A percentile compares a stretch with the other conserved stretches of the same genome.
These are phyloP conservation scores for Synanthedon formicaeformis DNA, from an alignment of 2,888 invertebrate genomes.

Conservation along the genomic window DNA sequence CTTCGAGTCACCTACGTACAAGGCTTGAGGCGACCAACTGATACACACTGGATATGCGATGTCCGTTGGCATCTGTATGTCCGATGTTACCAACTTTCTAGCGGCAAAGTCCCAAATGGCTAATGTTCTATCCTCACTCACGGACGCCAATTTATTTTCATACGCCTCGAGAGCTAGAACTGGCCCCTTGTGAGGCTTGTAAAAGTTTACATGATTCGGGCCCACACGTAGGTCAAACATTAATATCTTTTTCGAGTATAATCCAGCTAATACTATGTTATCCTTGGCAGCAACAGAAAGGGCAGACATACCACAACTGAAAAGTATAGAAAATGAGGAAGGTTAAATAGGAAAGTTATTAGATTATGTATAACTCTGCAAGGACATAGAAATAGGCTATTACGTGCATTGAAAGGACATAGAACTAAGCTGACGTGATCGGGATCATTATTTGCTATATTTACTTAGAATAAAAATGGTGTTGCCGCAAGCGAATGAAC, in stretches of 20 bases:
- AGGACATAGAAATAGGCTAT: no score
- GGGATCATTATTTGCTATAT: no score
- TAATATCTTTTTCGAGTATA: constrained; percentile 66
- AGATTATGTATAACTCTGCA: no score
- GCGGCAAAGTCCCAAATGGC: constrained; percentile 69
- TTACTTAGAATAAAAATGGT: no score
- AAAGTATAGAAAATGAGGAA: constrained; percentile 8
- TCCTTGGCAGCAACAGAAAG: constrained; percentile 60
- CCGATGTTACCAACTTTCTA: constrained; percentile 44
- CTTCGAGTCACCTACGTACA: constrained; percentile 60
- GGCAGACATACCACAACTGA: constrained; percentile 64
- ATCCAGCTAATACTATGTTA: constrained; percentile 61
- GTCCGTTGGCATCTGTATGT: constrained; percentile 44
- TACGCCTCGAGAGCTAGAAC: constrained; percentile 49
- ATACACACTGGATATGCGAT: constrained; percentile 54
- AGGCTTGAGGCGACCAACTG: constrained; percentile 45
- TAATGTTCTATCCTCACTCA: constrained; percentile 71
- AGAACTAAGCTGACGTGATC: no score
- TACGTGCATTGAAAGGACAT: no score
- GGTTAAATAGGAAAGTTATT: no score
- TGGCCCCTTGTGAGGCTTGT: constrained; percentile 65
- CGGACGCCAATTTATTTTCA: constrained; percentile 64
- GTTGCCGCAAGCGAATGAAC: no score
- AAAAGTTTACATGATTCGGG: constrained; percentile 39
- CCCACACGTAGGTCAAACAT: constrained; percentile 65